Evolutionary conservation across 2,797 vertebrate species (phyloP), one percentile per base, ranked within the genome.

Genomic region (Lateolabrax maculatus): DNA sequence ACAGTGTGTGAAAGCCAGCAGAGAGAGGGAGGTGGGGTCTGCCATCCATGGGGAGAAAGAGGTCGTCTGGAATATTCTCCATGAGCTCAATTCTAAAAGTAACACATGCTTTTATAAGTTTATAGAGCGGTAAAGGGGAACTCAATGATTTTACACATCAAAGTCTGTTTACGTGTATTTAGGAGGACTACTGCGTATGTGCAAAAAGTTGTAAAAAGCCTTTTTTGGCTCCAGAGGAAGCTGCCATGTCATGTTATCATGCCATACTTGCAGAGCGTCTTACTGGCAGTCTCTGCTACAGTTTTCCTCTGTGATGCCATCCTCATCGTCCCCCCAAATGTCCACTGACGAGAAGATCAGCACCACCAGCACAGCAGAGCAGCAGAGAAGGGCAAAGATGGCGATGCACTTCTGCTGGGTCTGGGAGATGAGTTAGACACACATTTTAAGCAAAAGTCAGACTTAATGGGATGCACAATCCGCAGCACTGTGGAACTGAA

Each of bases 391-490:
- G 53, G 98, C 97, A 80, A 99, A 97, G 93, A 97, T 92, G 90
- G 97, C 97, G 29, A 99, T 96, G 91, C 97, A 98, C 94, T 97
- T 99, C 96, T 99, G 98, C 93, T 98, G 98, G 67, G 96, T 98
- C 98, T 99, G 94, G 84, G 88, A 93, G 76, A 93, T 61, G n/a
- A 73, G 4, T 87, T 4, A 62, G 15, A 79, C 36, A 51, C 1
- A 71, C 25, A 52, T 11, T 65, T 5, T 11, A 15, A 37, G 68
- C 52, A 70, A 46, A 76, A 43, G 0, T 67, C 58, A 23, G 29
- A 46, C 12, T 43, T 37, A 5, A 43, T 37, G n/a, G n/a, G 52
- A 0, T 10, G 43, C 11, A 31, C 43, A 15, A 49, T 25, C 64
- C 10, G 48, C 46, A 52, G 78, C 36, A 9, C 23, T 19, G 53